Percentiles rank a stretch among this genome's conserved stretches.
phyloP scores from a whole-genome alignment of 2,888 invertebrate species.

The Parnassius glacialis region DNA sequence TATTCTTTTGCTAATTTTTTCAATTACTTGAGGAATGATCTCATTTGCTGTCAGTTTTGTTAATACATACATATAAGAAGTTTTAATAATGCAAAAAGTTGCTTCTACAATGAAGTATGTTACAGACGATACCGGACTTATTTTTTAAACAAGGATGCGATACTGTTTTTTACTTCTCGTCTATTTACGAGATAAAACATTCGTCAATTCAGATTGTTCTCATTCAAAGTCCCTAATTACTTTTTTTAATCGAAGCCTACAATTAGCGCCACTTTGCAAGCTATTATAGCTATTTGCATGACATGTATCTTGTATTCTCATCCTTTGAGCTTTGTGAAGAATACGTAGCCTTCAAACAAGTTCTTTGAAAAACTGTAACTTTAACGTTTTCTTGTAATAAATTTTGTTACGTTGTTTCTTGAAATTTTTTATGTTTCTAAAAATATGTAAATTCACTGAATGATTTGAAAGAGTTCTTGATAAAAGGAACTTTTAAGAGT shows the following conservation, averaged over 20 bases:
- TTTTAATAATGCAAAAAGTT: constrained; percentile 60
- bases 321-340: constrained; percentile 8
- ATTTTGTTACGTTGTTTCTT: too few relatives aligned
- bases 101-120: constrained; percentile 37
- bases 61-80: constrained; percentile 43
- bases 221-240: constrained; percentile 17
- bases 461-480: too few relatives aligned
- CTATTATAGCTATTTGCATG: constrained; percentile 17
- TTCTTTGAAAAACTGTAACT: background rate
- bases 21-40: constrained; percentile 44
- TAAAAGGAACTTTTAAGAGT: too few relatives aligned
- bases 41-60: constrained; percentile 43
- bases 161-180: constrained; percentile 7
- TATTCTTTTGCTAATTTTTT: constrained; percentile 20
- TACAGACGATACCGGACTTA: constrained; percentile 56
- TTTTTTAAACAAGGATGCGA: constrained; percentile 44
- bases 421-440: too few relatives aligned
- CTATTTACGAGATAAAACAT: constrained; percentile 5
- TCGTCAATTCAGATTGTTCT: constrained; percentile 14
- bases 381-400: too few relatives aligned
- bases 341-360: constrained; percentile 9
- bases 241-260: constrained; percentile 13
- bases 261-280: constrained; percentile 13
- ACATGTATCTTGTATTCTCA: constrained; percentile 4
- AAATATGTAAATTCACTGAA: too few relatives aligned